Conservation (phyloP, 2,797 vertebrate genomes). For the Sibirionetta formosa region DNA sequence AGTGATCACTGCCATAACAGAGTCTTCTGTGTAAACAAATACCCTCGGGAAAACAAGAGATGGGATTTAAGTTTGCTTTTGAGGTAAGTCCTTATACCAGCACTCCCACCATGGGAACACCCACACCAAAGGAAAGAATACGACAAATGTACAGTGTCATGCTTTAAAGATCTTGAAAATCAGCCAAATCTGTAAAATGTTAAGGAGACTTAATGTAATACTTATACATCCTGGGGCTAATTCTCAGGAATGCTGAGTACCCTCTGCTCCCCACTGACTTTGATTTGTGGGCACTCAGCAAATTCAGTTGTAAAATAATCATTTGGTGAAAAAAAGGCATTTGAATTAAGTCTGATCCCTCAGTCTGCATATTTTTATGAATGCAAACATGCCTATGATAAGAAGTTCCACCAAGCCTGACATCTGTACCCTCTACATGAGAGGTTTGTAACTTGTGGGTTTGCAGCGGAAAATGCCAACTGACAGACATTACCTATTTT, state of each 20-base stretch:
- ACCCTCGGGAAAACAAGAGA: slow-evolving; percentile 29
- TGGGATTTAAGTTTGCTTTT: slow-evolving; percentile 7
- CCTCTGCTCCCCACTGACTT: background rate
- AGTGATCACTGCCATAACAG: slow-evolving; percentile 24
- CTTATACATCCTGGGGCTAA: slow-evolving; percentile 23
- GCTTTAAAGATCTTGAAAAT: slow-evolving; percentile 50
- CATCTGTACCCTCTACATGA: background rate
- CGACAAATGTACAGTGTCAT: background rate
- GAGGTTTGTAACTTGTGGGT: background rate
- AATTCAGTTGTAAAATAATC: background rate
- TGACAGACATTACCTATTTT: background rate
- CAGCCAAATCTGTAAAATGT: slow-evolving; percentile 46
- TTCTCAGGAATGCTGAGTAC: slow-evolving; percentile 37
- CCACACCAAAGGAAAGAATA: background rate
- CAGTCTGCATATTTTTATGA: background rate
- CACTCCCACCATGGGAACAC: background rate
- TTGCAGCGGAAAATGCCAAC: background rate
- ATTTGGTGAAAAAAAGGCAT: background rate
- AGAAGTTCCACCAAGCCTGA: background rate
- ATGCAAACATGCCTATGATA: background rate
- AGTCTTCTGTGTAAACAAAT: slow-evolving; percentile 49
- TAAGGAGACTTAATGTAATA: slow-evolving; percentile 37
- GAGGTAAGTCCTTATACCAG: slow-evolving; percentile 30
- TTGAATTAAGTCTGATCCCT: background rate
- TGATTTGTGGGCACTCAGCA: background rate